These are phyloP conservation scores for Spinus olivaceus DNA, from an alignment of 2,797 vertebrate species.

Conservation along the genomic window DNA sequence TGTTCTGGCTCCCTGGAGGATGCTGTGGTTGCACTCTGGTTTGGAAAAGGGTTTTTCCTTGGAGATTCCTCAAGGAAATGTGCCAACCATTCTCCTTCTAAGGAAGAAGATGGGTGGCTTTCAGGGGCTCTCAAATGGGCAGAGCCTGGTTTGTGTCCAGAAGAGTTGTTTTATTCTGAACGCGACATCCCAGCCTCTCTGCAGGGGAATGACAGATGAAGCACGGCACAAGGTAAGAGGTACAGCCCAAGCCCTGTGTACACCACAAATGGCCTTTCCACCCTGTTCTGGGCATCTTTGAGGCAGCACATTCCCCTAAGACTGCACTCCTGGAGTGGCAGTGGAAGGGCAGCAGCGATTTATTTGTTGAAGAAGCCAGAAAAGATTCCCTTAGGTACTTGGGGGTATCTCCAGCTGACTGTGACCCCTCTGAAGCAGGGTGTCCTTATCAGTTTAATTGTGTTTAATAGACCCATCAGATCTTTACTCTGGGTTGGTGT, in stretches of 20 bases:
- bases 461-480: neutral
- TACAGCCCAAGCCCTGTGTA: accelerated
- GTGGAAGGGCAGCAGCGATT: neutral
- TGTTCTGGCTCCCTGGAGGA: neutral
- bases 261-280: neutral
- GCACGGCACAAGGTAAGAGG: neutral
- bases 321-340: neutral
- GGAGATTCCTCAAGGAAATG: neutral
- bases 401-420: neutral
- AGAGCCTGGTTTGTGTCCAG: neutral
- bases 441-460: neutral
- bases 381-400: accelerated
- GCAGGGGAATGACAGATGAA: neutral
- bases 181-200: neutral
- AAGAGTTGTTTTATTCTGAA: neutral
- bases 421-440: neutral
- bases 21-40: neutral
- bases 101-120: neutral
- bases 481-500: neutral
- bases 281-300: neutral
- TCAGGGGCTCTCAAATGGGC: neutral
- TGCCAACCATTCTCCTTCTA: neutral
- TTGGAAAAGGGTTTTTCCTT: neutral
- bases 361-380: neutral
- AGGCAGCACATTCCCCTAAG: neutral